Conservation (phyloP, 2,888 invertebrate genomes). For the Lutraria lutraria region DNA sequence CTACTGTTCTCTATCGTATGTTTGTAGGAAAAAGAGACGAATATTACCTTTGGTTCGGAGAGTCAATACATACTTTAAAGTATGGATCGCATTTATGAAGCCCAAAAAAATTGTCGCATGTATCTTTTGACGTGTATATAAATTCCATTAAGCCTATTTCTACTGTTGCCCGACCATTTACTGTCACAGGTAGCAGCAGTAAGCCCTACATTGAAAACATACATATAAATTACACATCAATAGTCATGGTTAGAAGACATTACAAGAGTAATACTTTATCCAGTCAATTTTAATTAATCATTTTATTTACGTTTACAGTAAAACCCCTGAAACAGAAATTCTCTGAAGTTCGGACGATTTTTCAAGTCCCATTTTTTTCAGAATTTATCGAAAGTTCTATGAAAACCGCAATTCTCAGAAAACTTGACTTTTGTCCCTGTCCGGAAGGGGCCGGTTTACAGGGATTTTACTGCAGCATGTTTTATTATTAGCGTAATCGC, state of each 20-base stretch:
- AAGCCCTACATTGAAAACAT: not conserved
- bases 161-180: constrained; percentile 8
- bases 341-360: too few relatives aligned
- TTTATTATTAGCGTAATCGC: not conserved
- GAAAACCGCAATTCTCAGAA: too few relatives aligned
- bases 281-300: not conserved
- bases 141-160: constrained; percentile 39
- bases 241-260: not conserved
- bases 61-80: constrained; percentile 39
- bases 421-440: too few relatives aligned
- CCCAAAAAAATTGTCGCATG: constrained; percentile 38
- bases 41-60: not conserved
- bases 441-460: too few relatives aligned
- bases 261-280: not conserved
- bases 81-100: constrained; percentile 38
- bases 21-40: too few relatives aligned
- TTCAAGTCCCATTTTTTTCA: too few relatives aligned
- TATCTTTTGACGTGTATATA: constrained; percentile 7
- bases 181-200: not conserved
- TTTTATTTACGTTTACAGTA: too few relatives aligned
- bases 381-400: too few relatives aligned
- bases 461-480: too few relatives aligned
- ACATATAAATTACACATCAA: not conserved
- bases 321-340: too few relatives aligned
- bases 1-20: too few relatives aligned